Evolutionary conservation across 1,140 invertebrate genomes (phyloP), one percentile per base, ranked within the genome.

Genomic region (Atopsyche davidsoni): DNA sequence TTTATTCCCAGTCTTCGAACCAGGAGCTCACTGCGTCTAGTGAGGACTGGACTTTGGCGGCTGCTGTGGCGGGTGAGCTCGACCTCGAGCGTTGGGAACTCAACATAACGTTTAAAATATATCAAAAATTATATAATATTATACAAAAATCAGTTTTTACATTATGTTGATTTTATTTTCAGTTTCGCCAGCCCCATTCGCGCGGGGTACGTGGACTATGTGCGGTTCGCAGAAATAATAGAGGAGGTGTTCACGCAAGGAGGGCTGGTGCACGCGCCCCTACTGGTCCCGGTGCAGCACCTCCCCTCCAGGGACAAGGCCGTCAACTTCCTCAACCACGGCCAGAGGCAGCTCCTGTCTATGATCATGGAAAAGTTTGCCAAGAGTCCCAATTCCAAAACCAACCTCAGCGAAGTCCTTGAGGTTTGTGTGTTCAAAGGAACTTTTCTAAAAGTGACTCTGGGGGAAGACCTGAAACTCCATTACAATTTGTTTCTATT

Each of bases 301-400:
- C 61, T 82, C 35, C 79, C 82, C 17, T 75, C 76, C 16, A 60
- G 72, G 50, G 78, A 80, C 56, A 68, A 74, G 55, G 65, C 74
- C 11, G 69, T 73, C 24, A 81, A 79, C 54, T 85, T 82, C 70
- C 72, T 86, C 4, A 82, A 82, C 68, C 85, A 79, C 57, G 80
- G 84, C 32, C 81, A 86, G 64, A 65, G 83, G 13, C 67, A 67
- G 22, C 65, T 70, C 9, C 69, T 81, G 10, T 75, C 77, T 1
- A 64, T 69, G 21, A 80, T 79, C 1, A 66, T 86, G 42, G 70
- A 79, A 58, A 83, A 83, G 58, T 64, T 86, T 2, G 72, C 79
- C 4, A 73, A 74, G 32, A 73, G 75, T 19, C 78, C 78, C 0
- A 81, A 84, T 52, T 72, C 81, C 36, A 65, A 81, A 11, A 79